Evolutionary conservation across 1,140 invertebrate genomes (phyloP).

Genomic region (Nasonia giraulti): DNA sequence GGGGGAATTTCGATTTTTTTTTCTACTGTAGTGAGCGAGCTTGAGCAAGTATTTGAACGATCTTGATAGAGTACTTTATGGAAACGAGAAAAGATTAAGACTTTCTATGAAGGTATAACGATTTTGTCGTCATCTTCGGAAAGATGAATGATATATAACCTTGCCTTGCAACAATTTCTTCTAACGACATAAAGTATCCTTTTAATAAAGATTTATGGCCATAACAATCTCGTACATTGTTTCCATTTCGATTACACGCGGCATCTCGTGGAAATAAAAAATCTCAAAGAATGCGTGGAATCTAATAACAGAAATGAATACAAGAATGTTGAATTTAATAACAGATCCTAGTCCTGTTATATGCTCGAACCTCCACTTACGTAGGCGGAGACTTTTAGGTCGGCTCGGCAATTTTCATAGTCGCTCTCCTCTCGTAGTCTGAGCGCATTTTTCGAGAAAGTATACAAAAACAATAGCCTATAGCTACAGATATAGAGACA

Average conservation of each 20-base stretch:
- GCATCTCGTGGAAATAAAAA: background rate
- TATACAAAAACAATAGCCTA: background rate
- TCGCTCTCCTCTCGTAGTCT: background rate
- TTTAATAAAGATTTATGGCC: background rate
- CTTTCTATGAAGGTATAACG: background rate
- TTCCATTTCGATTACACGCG: background rate
- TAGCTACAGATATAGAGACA: background rate
- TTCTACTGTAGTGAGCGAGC: background rate
- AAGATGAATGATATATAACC: background rate
- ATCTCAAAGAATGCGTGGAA: background rate
- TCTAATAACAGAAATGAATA: background rate
- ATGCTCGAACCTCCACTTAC: background rate
- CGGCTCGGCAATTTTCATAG: background rate
- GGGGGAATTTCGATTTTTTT: background rate
- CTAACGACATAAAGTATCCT: too few species aligned
- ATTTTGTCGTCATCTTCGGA: too few species aligned
- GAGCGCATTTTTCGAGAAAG: background rate
- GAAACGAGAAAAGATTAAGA: background rate
- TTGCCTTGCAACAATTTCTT: background rate
- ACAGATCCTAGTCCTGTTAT: conserved; percentile 1
- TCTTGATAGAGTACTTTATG: background rate
- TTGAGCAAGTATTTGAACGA: background rate
- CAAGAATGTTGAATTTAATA: conserved; percentile 5
- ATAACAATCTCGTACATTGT: background rate
- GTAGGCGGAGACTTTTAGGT: background rate